Base-by-base conservation (phyloP, 2,888 invertebrate genomes). In the Agrilus cyanescens region DNA sequence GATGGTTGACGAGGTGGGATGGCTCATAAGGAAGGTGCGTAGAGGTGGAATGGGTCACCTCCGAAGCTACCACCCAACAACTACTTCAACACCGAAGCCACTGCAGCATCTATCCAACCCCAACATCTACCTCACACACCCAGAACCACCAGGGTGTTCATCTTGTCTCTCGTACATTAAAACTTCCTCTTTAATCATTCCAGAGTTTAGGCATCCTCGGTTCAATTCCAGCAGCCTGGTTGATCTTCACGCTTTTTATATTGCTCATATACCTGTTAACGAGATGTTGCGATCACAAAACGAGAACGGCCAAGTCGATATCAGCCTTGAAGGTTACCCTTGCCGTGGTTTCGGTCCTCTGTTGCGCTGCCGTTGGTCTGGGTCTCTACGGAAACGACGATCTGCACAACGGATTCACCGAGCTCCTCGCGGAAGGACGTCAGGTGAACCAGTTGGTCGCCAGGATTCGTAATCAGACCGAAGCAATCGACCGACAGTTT, bases 341-440 rank as follows among this genome's bases (percentile, higher is more conserved):
- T 42, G 85, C 85, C 59, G 78, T 85, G 47, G 80, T 85, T 12
- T 84, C 91, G 40, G 81, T 94, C 46, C 74, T 91, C 50, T 91
- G 90, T 62, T 89, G 90, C 69, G 89, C 86, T 46, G 85, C 89
- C 6, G 82, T 93, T 53, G 93, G 90, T 41, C 77, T 91, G 41
- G 93, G 85, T 25, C 78, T 95, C 33, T 95, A 91, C 68, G 94
- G 94, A 32, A 95, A 94, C 70, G 91, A 94, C 65, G 90, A 91
- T 65, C 78, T 91, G 35, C 91, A 94, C 74, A 89, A 89, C 66
- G 91, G 90, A 7, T 73, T 93, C 62, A 74, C 85, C 55, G 82
- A 85, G 63, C 80, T 88, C 57, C 74, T 85, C 49, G 77, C 80
- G 16, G 83, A 91, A 12, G 83, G 88, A 5, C 76, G 81, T 58